These are phyloP conservation scores for Actenoides lindsayi DNA, from an alignment of 2,113 vertebrate species.

Conservation along the genomic window DNA sequence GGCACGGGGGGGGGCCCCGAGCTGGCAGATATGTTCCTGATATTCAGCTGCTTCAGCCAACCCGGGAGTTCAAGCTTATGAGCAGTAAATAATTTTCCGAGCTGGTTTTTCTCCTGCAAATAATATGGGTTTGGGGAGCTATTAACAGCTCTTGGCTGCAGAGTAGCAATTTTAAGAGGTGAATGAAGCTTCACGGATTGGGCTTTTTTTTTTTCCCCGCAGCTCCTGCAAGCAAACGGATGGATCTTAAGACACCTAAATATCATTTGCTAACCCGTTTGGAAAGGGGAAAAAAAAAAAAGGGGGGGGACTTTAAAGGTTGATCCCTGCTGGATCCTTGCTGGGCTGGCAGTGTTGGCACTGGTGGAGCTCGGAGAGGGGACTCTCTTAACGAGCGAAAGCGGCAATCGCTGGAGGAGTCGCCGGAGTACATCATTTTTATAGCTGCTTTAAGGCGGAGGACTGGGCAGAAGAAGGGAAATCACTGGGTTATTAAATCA, in stretches of 20 bases:
- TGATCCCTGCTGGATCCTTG: neutral
- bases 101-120: neutral
- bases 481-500: neutral
- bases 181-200: neutral
- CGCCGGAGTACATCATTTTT: neutral
- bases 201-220: neutral
- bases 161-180: neutral
- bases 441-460: neutral
- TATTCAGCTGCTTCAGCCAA: neutral
- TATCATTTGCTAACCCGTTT: neutral
- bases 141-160: neutral
- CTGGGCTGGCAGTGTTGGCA: neutral
- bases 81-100: neutral
- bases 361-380: neutral
- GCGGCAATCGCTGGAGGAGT: neutral
- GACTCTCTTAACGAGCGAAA: neutral
- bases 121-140: neutral
- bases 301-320: neutral
- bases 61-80: neutral
- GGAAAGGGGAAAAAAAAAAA: neutral
- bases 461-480: neutral
- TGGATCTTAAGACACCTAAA: neutral
- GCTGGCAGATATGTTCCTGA: neutral
- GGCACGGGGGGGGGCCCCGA: neutral
- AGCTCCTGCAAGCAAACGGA: neutral